Evolutionary conservation across 37 sponge, comb jelly and placozoan genomes (phyloP), one percentile per base, ranked within the genome.

Genomic region (Eunapius fragilis): DNA sequence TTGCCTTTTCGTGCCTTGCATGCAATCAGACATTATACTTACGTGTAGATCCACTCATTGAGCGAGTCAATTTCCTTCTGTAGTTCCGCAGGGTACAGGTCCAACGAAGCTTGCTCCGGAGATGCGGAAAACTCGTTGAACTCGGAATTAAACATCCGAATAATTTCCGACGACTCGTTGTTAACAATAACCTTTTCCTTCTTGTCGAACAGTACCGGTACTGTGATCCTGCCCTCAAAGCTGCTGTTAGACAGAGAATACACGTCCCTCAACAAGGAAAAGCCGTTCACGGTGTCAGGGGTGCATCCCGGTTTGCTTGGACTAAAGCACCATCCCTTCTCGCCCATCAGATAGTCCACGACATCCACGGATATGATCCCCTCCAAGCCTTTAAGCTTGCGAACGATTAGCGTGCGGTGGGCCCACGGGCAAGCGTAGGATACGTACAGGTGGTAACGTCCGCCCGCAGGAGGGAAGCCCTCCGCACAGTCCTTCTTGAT

Each of bases 341-440:
- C 87, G 0, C 80, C 87, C 76, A 89, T 82, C 2, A 68, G 24
- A 45, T 89, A 90, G 74, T 95, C 87, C 23, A 95, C 91, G 12
- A 93, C 88, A 75, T 93, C 82, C 67, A 97, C 72, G 0, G 91
- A 76, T 67, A 95, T 92, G 41, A 89, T 87, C 2, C 76, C 76
- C 80, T 94, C 95, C 0, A 97, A 89, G 0, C 97, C 95, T 74
- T 97, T 97, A 76, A 94, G 72, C 45, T 85, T 86, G 3, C 98
- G 79, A 19, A 34, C 70, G 41, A 97, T 87, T 11, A 95, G 78
- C 2, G 98, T 88, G 17, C 98, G 77, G 67, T 97, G 96, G 9
- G 98, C 98, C 89, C 89, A 97, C 25, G 98, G 98, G 82, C 98
- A 97, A 23, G 94, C 96, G 25, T 84, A 83, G 50, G 98, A 93